Evolutionary conservation across 2,113 vertebrate genomes (phyloP).

Genomic region (Prietella phreatophila): DNA sequence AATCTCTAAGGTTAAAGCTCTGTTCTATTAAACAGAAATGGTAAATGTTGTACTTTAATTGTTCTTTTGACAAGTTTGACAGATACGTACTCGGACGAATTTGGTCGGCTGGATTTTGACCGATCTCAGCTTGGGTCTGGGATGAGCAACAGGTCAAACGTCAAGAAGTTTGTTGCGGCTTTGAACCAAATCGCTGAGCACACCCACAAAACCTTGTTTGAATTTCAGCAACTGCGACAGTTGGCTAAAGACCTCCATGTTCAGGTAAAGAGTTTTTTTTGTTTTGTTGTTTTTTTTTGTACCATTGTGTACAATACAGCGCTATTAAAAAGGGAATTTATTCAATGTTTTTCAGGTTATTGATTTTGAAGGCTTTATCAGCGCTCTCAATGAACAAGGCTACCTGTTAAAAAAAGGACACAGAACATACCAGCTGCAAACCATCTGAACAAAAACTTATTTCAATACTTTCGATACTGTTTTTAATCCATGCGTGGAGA

Average conservation of each 20-base stretch:
- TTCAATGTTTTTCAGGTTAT: slow-evolving; percentile 74
- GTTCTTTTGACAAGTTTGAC: slow-evolving; percentile 75
- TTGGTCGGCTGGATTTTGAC: slow-evolving; percentile 92
- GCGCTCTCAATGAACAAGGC: slow-evolving; percentile 93
- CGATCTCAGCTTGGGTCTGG: slow-evolving; percentile 94
- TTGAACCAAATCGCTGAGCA: slow-evolving; percentile 83
- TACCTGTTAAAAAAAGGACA: slow-evolving; percentile 93
- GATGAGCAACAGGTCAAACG: slow-evolving; percentile 91
- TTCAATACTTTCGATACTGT: background rate
- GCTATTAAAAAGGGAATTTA: background rate
- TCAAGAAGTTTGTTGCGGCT: slow-evolving; percentile 84
- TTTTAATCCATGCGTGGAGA: background rate
- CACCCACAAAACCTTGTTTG: slow-evolving; percentile 86
- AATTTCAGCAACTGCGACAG: slow-evolving; percentile 81
- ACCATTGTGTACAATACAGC: background rate
- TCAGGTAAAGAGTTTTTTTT: slow-evolving; percentile 68
- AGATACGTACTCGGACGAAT: slow-evolving; percentile 92
- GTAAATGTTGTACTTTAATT: background rate
- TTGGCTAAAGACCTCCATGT: slow-evolving; percentile 81
- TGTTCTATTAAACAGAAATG: background rate
- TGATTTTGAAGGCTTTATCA: slow-evolving; percentile 91
- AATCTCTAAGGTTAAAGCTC: background rate
- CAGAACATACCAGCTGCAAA: slow-evolving; percentile 90
- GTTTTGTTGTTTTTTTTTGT: background rate
- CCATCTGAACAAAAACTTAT: slow-evolving; percentile 70